Evolutionary conservation across 2,113 vertebrate species (phyloP), one percentile per base, ranked within the genome.

Genomic region (Cathartes aura): DNA sequence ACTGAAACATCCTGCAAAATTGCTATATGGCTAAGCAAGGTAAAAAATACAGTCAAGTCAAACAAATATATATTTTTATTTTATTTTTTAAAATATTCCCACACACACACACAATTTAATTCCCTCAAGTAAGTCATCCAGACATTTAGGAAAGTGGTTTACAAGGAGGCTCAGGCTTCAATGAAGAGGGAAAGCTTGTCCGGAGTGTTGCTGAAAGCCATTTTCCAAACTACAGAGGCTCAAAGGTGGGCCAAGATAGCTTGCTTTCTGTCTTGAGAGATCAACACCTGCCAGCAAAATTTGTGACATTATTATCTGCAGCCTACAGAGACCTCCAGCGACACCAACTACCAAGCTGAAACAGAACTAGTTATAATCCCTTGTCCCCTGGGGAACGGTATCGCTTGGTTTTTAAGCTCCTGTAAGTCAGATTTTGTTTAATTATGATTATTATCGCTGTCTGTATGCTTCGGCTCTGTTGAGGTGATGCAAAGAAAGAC

Each of bases 351-450:
- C 68, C 56, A 22, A 53, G 47, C 38, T 0, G 1, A 92, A 93
- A 89, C 9, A 3, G 18, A 87, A 34, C 38, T 15, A 32, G 26
- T 40, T 60, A 59, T 74, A 94, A 95, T 84, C 76, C 52, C 52
- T n/a, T 27, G 12, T 78, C 21, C 68, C 86, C 60, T 27, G 23
- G 26, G 68, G 76, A 96, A 87, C 1, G 1, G 15, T 5, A 89
- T 43, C 52, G 72, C 81, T 70, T 59, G 38, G 29, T 11, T 92
- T 76, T 89, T 89, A 83, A 94, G 80, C 68, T 92, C 55, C 42
- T 79, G 7, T 30, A 89, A 92, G 50, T 84, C 47, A 74, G 42
- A 55, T 71, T 94, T 38, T 56, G 48, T 82, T 95, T 91, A 91
- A 96, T 89, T 94, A 74, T 38, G 48, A 88, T 82, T 30, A 63